Conservation (phyloP, 1,140 invertebrate genomes). For the Octopus sinensis region DNA sequence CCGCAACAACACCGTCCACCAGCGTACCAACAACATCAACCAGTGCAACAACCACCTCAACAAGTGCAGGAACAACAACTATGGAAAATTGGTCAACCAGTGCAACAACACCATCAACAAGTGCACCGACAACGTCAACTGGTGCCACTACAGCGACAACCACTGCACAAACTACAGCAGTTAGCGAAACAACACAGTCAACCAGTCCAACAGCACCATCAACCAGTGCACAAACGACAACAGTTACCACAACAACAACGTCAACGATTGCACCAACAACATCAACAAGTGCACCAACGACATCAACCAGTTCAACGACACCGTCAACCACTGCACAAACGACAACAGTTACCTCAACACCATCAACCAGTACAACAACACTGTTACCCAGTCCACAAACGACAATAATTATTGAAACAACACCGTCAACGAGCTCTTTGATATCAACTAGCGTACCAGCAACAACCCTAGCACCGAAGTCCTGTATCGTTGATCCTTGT, state of each 20-base stretch:
- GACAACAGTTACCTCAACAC: no score
- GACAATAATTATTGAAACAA: no score
- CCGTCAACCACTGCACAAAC: not conserved
- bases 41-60: not conserved
- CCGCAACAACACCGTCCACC: not conserved
- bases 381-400: no score
- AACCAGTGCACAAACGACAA: slow-evolving; percentile 15
- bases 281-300: not conserved
- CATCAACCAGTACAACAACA: no score
- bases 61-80: not conserved
- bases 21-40: not conserved
- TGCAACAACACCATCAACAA: not conserved
- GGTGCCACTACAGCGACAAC: slow-evolving; percentile 15
- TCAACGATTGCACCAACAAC: not conserved
- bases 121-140: not conserved
- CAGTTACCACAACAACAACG: slow-evolving; percentile 10
- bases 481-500: not conserved
- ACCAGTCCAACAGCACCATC: slow-evolving; percentile 13
- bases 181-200: slow-evolving; percentile 17
- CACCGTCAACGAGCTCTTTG: no score
- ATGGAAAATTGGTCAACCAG: not conserved
- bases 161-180: slow-evolving; percentile 15
- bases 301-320: not conserved
- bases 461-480: not conserved
- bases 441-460: no score